Evolutionary conservation across 2,113 vertebrate species (phyloP), one percentile per base, ranked within the genome.

Genomic region (Toxotes jaculatrix): DNA sequence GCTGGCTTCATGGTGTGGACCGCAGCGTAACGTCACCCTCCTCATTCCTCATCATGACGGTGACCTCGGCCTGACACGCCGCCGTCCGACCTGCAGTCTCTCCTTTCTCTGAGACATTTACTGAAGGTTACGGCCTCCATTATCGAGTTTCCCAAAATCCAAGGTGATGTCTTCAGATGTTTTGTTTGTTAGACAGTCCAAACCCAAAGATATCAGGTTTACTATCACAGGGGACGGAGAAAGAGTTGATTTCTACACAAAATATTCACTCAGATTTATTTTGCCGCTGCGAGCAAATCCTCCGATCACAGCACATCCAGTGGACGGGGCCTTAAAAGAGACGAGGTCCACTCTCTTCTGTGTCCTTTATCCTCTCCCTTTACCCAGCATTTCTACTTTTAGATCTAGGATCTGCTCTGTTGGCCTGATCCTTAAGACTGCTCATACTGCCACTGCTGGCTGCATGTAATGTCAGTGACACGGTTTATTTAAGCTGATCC

Each of bases 401-500:
- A 73, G 31, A 36, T 73, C 31, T 12, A 49, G 32, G 12, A 72
- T 45, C 2, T 14, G 17, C 19, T 19, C 71, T 12, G 43, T 8
- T 32, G 59, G 38, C 9, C 38, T 40, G 38, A 40, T 40, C 38
- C 38, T 38, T 7, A 7, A 4, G 27, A 27, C 27, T 27, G 27
- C 27, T 27, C 27, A 27, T 27, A 27, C 27, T 27, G 27, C 27
- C 27, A 27, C 27, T 27, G 27, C 27, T 27, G 27, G 27, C 27
- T 27, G 27, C 27, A 1, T 27, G 27, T 27, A 27, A 27, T 27
- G 27, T 27, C 27, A 27, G 27, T 27, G 27, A 27, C 56, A 57
- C 71, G 53, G 59, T 77, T 77, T 77, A 77, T 83, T 83, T 65
- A 71, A 76, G 42, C 59, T 49, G 59, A 57, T 64, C 71, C 60